Base-by-base conservation (phyloP, 2,797 vertebrate genomes). In the Podarcis lilfordi region DNA sequence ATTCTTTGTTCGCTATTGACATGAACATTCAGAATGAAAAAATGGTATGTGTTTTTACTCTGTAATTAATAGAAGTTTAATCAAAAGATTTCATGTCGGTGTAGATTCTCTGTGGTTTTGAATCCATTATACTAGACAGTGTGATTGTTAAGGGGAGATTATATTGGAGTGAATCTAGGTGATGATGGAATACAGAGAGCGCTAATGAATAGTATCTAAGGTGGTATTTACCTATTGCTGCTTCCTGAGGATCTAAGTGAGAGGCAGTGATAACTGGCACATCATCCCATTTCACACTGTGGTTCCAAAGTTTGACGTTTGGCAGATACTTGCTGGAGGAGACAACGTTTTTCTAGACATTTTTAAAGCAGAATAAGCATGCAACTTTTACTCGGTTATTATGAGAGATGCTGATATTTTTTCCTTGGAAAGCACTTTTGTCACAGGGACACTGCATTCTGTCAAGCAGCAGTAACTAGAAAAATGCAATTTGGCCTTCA, bases 171-270 rank as follows among this genome's bases (percentile, higher is more conserved):
- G 8, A 35, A 43, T 86, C 69, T 71, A 88, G 64, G n/a, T 61
- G 59, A 61, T 40, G 85, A 81, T 40, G 74, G 4, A 84, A 3
- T 0, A 71, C 45, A 64, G 29, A 50, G 3, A 1, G 17, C 11
- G 19, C 0, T 1, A 0, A 13, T 9, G 4, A 25, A 0, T 32
- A 71, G 9, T 78, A 2, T 61, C 19, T 68, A 5, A 3, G 77
- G 71, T 82, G 86, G 32, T 8, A 61, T 59, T 80, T 86, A 40
- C 66, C 8, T 59, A 32, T 59, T 80, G 78, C 29, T 85, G 77
- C 50, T 19, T 43, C 50, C 55, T 43, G 78, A 5, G 2, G 13
- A 7, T 29, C n/a, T 76, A 0, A 4, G 66, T 55, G 8, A 32
- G 35, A 75, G 3, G 19, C 15, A 3, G 32, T 45, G 35, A 35